phyloP scores from a whole-genome alignment of 2,888 invertebrate genomes.

The Habroteleia sp. region DNA sequence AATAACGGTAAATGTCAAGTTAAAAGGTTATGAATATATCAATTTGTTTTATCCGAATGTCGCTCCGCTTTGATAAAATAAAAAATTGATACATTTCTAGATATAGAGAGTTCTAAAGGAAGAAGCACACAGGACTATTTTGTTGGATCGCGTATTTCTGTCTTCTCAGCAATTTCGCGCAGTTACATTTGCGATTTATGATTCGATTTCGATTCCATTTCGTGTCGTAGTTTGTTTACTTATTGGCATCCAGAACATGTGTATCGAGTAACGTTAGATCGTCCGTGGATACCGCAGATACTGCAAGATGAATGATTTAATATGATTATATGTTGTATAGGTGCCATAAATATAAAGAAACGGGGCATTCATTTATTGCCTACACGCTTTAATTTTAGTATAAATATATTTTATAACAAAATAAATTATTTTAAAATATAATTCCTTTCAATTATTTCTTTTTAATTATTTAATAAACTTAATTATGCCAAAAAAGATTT shows the following conservation, averaged over 20 bases:
- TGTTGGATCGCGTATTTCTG: slow-evolving; percentile 60
- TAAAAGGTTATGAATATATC: slow-evolving; percentile 29
- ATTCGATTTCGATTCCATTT: slow-evolving; percentile 73
- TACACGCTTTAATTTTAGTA: too few species aligned
- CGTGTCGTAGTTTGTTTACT: slow-evolving; percentile 69
- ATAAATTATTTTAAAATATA: too few species aligned
- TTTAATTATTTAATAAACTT: too few species aligned
- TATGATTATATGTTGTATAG: slow-evolving; percentile 6
- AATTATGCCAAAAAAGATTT: too few species aligned
- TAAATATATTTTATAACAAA: too few species aligned
- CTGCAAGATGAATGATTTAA: slow-evolving; percentile 11
- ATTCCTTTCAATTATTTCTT: too few species aligned
- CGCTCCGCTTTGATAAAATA: slow-evolving; percentile 23
- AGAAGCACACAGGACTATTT: slow-evolving; percentile 25
- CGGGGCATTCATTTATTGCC: not conserved
- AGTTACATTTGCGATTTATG: slow-evolving; percentile 70
- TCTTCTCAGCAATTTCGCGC: slow-evolving; percentile 67
- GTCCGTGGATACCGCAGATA: not conserved
- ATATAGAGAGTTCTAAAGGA: slow-evolving; percentile 19
- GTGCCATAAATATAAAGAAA: not conserved
- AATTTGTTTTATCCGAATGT: slow-evolving; percentile 29
- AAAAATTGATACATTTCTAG: slow-evolving; percentile 25
- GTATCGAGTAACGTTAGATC: slow-evolving; percentile 20
- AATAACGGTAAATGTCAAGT: slow-evolving; percentile 2
- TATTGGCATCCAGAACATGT: slow-evolving; percentile 66